phyloP scores from a whole-genome alignment of 2,113 vertebrate species.

The Cichladusa arquata region DNA sequence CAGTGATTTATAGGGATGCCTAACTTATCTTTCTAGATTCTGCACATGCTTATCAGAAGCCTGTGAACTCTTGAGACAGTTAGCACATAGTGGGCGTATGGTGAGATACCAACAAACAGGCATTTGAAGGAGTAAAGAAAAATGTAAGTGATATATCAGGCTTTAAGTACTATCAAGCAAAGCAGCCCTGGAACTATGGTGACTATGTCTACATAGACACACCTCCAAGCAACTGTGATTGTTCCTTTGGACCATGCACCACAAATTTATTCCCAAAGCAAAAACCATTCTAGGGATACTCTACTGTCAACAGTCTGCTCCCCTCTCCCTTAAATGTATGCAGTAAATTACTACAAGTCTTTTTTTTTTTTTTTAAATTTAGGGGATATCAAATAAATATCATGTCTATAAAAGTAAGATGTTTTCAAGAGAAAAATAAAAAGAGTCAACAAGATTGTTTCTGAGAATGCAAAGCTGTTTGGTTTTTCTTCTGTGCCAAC shows the following conservation, averaged over 20 bases:
- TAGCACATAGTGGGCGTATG: conserved; percentile 64
- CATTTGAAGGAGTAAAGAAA: conserved; percentile 62
- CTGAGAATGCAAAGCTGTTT: background rate
- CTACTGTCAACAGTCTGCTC: background rate
- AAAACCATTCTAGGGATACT: background rate
- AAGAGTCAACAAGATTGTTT: background rate
- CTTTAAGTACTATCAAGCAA: conserved; percentile 9
- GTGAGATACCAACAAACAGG: conserved; percentile 46
- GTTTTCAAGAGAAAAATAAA: background rate
- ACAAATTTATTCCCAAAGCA: background rate
- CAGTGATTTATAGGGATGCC: conserved; percentile 68
- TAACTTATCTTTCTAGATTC: conserved; percentile 69
- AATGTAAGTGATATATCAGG: conserved; percentile 42
- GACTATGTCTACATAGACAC: conserved; percentile 17
- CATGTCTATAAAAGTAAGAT: background rate
- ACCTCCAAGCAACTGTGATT: background rate
- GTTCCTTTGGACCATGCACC: background rate
- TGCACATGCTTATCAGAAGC: conserved; percentile 65
- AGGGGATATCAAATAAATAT: background rate
- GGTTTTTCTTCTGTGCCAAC: background rate
- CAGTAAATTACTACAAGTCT: background rate
- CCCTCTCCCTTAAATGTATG: background rate
- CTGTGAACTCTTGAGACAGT: conserved; percentile 67
- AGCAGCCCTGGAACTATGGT: conserved; percentile 6
- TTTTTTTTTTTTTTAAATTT: background rate